Conservation (phyloP, 2,888 invertebrate genomes). For the Drosophila demipolita region DNA sequence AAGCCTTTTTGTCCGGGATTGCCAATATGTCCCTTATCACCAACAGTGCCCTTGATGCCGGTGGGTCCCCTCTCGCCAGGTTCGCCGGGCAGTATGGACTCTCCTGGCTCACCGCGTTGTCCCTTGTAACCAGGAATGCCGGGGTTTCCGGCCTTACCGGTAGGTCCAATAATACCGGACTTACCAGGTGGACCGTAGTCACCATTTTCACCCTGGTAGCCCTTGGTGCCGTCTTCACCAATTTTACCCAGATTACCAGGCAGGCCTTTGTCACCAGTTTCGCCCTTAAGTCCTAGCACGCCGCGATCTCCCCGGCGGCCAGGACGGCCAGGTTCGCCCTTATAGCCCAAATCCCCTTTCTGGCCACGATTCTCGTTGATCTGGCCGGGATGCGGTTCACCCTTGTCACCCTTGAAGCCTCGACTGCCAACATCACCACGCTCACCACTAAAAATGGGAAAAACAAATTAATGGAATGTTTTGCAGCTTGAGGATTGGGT, state of each 20-base stretch:
- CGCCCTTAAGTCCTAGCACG: conserved; percentile 86
- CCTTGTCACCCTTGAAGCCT: conserved; percentile 87
- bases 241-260: conserved; percentile 82
- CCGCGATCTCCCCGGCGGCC: conserved; percentile 88
- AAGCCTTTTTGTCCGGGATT: conserved; percentile 85
- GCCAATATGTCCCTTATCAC: conserved; percentile 86
- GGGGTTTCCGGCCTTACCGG: conserved; percentile 84
- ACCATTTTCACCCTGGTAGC: conserved; percentile 89
- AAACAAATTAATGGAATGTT: not conserved
- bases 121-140: conserved; percentile 85
- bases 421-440: conserved; percentile 85
- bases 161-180: conserved; percentile 86
- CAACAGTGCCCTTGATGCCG: conserved; percentile 85
- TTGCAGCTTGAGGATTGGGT: not conserved
- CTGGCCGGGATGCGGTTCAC: conserved; percentile 86
- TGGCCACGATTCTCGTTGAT: conserved; percentile 86
- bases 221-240: conserved; percentile 89
- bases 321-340: conserved; percentile 86
- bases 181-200: conserved; percentile 88
- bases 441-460: conserved; percentile 80
- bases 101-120: conserved; percentile 84
- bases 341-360: conserved; percentile 84
- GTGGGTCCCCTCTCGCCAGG: conserved; percentile 83
- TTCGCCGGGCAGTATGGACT: conserved; percentile 83
- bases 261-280: conserved; percentile 86